Evolutionary conservation across 2,888 invertebrate genomes (phyloP).

Genomic region (Nemoura dubitans): DNA sequence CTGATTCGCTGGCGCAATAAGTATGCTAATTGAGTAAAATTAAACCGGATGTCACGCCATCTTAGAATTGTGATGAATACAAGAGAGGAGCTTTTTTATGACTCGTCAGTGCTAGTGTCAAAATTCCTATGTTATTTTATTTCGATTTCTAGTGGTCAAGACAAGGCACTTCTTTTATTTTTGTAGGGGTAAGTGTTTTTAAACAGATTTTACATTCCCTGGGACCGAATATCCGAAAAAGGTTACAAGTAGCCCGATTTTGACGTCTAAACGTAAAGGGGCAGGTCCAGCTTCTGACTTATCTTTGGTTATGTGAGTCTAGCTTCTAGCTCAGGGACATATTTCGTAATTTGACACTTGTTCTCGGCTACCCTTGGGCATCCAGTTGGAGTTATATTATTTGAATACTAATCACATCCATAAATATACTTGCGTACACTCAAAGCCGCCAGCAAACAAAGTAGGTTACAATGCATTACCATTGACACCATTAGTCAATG

Average conservation of each 20-base stretch:
- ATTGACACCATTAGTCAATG: conserved; percentile 20
- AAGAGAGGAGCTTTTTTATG: conserved; percentile 33
- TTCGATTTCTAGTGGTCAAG: conserved; percentile 26
- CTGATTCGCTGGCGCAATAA: conserved; percentile 7
- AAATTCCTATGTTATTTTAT: conserved; percentile 34
- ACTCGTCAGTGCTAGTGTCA: conserved; percentile 42
- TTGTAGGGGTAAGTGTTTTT: conserved; percentile 13
- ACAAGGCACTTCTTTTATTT: conserved; percentile 3
- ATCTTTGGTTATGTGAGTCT: conserved; percentile 46
- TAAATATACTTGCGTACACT: background rate
- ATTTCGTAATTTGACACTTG: conserved; percentile 39
- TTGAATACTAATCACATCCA: conserved; percentile 20
- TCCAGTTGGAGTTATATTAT: background rate
- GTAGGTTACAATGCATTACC: conserved; percentile 20
- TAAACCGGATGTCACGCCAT: conserved; percentile 31
- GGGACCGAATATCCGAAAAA: too few relatives aligned
- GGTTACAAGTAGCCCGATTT: background rate
- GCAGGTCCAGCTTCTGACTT: conserved; percentile 38
- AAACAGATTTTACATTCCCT: too few relatives aligned
- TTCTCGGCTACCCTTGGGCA: conserved; percentile 29
- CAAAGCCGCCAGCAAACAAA: conserved; percentile 13
- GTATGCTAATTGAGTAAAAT: conserved; percentile 24
- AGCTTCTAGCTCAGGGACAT: conserved; percentile 38
- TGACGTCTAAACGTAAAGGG: conserved; percentile 21
- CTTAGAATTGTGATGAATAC: conserved; percentile 28